Base-by-base conservation (phyloP, 1,140 invertebrate species). In the Sarcophaga bullata region DNA sequence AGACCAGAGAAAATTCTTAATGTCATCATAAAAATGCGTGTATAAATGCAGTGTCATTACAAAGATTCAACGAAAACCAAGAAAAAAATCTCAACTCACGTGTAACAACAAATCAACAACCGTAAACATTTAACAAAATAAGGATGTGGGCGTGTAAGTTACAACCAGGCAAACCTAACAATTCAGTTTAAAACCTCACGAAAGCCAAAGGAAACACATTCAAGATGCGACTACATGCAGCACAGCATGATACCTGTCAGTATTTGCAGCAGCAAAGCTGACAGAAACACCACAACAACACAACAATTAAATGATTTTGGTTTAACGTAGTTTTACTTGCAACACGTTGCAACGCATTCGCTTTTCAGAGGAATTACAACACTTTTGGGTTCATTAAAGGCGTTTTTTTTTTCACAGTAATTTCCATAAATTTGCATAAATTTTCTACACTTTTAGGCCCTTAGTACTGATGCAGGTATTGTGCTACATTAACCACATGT, bases 91-190 rank as follows among this genome's bases (percentile, higher is more conserved):
- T 10, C 52, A 58, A 58, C 52, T 10, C 52, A 58, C 8, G 19
- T 68, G 62, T 17, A 68, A 68, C 17, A n/a, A n/a, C n/a, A n/a
- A n/a, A n/a, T n/a, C n/a, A n/a, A n/a, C n/a, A n/a, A n/a, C n/a
- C n/a, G n/a, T n/a, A n/a, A n/a, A n/a, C n/a, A n/a, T n/a, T n/a
- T n/a, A n/a, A 68, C 19, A 17, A 8, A 11, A 68, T 19, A 68
- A 68, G 62, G 62, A 68, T 68, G 17, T 68, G 17, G 62, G 62
- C 62, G 62, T 68, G 62, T 68, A 68, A 68, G 62, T 68, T 68
- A 68, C 62, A 68, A 19, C 62, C 17, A 68, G 9, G 62, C 62
- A 68, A 68, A n/a, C n/a, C n/a, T n/a, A n/a, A n/a, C n/a, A n/a
- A n/a, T n/a, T n/a, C 62, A 25, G 62, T 17, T 68, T 68, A 0